phyloP scores from a whole-genome alignment of 2,888 invertebrate genomes.

The Clusia tigrina region DNA sequence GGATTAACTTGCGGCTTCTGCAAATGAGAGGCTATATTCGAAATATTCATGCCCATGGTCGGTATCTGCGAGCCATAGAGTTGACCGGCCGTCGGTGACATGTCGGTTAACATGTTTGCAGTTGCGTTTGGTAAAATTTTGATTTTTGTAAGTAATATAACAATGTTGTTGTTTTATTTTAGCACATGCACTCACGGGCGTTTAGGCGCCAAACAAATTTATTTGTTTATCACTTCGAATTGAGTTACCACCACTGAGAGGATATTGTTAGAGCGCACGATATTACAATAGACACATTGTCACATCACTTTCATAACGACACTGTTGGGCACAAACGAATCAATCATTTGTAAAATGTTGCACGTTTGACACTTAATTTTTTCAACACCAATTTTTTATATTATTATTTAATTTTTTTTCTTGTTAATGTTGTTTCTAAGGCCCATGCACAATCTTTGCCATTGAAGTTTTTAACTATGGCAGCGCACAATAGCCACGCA shows the following conservation, averaged over 20 bases:
- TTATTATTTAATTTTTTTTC: conserved; percentile 20
- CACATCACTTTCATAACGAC: background rate
- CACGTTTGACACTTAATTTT: background rate
- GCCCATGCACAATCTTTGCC: too few species aligned
- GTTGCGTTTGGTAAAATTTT: conserved; percentile 12
- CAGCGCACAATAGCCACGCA: conserved; percentile 9
- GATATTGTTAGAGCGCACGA: background rate
- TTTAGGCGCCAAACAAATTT: background rate
- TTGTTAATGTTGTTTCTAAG: conserved; percentile 18
- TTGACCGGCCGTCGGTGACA: conserved; percentile 70
- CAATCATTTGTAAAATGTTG: conserved; percentile 1
- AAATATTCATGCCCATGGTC: conserved; percentile 70
- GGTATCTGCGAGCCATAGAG: conserved; percentile 70
- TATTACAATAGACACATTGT: conserved; percentile 13
- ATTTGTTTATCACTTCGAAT: background rate
- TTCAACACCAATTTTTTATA: background rate
- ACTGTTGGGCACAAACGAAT: background rate
- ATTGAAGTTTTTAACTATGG: too few species aligned
- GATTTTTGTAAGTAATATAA: conserved; percentile 43
- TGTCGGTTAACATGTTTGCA: conserved; percentile 68
- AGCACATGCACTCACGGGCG: background rate
- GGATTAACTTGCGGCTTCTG: conserved; percentile 65
- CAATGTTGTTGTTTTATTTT: too few species aligned
- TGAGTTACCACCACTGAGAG: background rate
- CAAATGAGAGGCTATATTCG: conserved; percentile 63